Evolutionary conservation across 2,113 vertebrate species (phyloP).

Genomic region (Osmerus mordax): DNA sequence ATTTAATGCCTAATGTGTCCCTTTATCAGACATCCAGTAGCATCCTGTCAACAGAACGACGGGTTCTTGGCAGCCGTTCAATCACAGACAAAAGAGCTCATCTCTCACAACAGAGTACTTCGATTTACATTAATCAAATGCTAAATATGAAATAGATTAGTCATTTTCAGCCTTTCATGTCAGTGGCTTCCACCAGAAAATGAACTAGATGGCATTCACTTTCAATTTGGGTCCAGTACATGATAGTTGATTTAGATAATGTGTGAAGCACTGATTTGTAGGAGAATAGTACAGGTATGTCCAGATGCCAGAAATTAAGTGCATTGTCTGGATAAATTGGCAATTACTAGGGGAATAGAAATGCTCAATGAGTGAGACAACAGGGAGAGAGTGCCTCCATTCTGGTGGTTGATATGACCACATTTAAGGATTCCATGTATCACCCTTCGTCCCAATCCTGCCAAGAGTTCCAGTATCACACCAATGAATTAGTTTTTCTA

Average conservation of each 20-base stretch:
- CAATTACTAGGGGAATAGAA: neutral
- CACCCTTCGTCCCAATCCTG: too few relatives aligned
- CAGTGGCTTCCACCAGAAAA: slow-evolving; percentile 3
- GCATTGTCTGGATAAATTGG: neutral
- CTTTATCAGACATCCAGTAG: slow-evolving; percentile 35
- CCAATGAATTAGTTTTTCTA: neutral
- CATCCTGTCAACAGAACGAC: slow-evolving; percentile 20
- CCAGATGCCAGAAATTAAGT: slow-evolving; percentile 3
- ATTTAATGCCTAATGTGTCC: slow-evolving; percentile 35
- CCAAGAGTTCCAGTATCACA: neutral
- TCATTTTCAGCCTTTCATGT: slow-evolving; percentile 19
- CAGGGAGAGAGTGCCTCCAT: neutral
- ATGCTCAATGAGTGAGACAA: neutral
- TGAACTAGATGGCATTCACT: neutral
- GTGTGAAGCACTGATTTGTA: slow-evolving; percentile 8
- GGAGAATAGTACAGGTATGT: slow-evolving; percentile 8
- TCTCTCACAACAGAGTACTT: slow-evolving; percentile 6
- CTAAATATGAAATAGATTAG: slow-evolving; percentile 31
- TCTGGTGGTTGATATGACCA: neutral
- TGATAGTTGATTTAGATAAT: slow-evolving; percentile 8
- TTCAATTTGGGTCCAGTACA: neutral
- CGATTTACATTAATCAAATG: slow-evolving; percentile 25
- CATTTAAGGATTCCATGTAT: neutral
- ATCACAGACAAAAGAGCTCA: slow-evolving; percentile 25
- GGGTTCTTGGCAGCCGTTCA: slow-evolving; percentile 27